phyloP scores from a whole-genome alignment of 2,888 invertebrate genomes.

The Parnassius glacialis region DNA sequence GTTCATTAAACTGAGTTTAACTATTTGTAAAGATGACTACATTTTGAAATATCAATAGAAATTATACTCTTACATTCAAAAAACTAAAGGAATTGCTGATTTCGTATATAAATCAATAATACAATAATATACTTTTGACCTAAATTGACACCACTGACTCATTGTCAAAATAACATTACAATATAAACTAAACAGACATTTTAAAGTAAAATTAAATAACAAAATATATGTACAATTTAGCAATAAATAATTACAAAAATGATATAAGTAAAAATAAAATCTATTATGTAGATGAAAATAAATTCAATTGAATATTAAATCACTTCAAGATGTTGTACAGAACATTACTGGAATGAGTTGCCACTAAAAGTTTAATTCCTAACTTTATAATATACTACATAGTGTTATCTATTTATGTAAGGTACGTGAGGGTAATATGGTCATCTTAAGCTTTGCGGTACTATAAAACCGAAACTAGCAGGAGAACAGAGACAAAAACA shows the following conservation, averaged over 20 bases:
- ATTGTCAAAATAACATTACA: slow-evolving; percentile 44
- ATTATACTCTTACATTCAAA: slow-evolving; percentile 32
- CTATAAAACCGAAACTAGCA: too few relatives aligned
- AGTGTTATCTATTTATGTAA: slow-evolving; percentile 27
- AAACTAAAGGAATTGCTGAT: slow-evolving; percentile 37
- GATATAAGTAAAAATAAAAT: slow-evolving; percentile 38
- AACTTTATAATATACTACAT: slow-evolving; percentile 34
- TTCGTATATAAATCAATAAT: slow-evolving; percentile 34
- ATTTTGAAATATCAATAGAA: slow-evolving; percentile 47
- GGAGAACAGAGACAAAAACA: too few relatives aligned
- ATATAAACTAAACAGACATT: slow-evolving; percentile 50
- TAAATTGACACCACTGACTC: slow-evolving; percentile 33
- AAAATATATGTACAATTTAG: slow-evolving; percentile 78
- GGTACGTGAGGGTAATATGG: too few relatives aligned
- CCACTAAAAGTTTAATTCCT: slow-evolving; percentile 31
- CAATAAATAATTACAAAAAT: slow-evolving; percentile 75
- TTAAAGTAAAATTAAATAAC: slow-evolving; percentile 79
- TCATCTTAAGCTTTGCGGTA: too few relatives aligned
- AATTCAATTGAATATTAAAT: slow-evolving; percentile 37
- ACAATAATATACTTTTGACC: slow-evolving; percentile 33
- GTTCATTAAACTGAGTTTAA: slow-evolving; percentile 60
- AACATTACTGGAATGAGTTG: slow-evolving; percentile 60
- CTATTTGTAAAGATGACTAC: slow-evolving; percentile 71
- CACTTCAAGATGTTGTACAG: slow-evolving; percentile 29
- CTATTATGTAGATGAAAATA: slow-evolving; percentile 50